A percentile compares a stretch with the other conserved stretches of the same genome.
phyloP scores from a whole-genome alignment of 2,888 invertebrate genomes.

The Drosophila engyochracea region DNA sequence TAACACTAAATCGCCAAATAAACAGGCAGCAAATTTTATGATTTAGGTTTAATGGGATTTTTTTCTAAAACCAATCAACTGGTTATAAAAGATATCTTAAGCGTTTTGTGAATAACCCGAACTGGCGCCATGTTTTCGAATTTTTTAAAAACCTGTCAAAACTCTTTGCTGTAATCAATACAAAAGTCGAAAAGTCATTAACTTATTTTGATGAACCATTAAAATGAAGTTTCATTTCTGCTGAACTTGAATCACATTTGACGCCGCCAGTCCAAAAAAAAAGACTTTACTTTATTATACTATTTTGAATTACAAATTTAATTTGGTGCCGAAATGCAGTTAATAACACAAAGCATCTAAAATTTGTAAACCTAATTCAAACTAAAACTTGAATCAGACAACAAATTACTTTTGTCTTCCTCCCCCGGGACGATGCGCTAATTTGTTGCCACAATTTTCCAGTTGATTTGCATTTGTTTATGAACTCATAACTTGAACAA shows the following conservation, averaged over 20 bases:
- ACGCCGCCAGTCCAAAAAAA: conserved; percentile 47
- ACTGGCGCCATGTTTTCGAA: conserved; percentile 35
- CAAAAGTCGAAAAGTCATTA: conserved; percentile 62
- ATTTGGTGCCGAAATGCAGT: conserved; percentile 60
- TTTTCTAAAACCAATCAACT: conserved; percentile 33
- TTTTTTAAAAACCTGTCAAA: conserved; percentile 56
- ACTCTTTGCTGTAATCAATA: conserved; percentile 63
- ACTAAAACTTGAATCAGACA: conserved; percentile 43
- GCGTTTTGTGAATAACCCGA: conserved; percentile 10
- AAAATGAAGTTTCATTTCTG: conserved; percentile 59
- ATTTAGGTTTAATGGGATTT: not conserved
- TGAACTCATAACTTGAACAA: conserved; percentile 72
- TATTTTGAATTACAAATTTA: conserved; percentile 73
- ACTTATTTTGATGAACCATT: conserved; percentile 76
- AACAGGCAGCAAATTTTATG: conserved; percentile 2
- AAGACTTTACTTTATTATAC: conserved; percentile 23
- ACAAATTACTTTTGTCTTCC: conserved; percentile 37
- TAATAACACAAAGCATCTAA: conserved; percentile 72
- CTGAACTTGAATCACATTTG: conserved; percentile 54
- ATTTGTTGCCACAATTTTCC: conserved; percentile 77
- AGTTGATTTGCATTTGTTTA: conserved; percentile 75
- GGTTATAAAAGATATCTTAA: conserved; percentile 52
- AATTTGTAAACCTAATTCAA: conserved; percentile 65
- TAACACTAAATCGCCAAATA: conserved; percentile 39
- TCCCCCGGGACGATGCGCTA: conserved; percentile 67